Evolutionary conservation across 2,797 vertebrate species (phyloP).

Genomic region (Avahi laniger): DNA sequence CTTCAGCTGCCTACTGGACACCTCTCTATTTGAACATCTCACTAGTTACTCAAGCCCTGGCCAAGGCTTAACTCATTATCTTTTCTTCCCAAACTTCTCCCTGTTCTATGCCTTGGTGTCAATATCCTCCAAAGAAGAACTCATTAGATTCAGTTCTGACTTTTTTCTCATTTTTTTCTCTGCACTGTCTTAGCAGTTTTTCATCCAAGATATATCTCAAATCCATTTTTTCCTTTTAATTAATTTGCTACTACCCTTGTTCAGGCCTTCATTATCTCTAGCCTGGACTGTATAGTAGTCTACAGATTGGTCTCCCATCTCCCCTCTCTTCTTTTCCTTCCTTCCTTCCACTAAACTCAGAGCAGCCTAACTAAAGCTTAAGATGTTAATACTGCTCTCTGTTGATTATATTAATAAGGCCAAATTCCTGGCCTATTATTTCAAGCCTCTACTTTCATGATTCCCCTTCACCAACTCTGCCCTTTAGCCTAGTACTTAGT

Average conservation of each 20-base stretch:
- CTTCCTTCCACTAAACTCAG: background rate
- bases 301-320: background rate
- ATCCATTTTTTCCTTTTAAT: background rate
- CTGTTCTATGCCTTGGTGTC: background rate
- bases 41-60: background rate
- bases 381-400: background rate
- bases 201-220: background rate
- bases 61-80: background rate
- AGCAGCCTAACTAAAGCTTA: background rate
- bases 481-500: background rate
- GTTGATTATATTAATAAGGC: background rate
- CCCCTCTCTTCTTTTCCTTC: background rate
- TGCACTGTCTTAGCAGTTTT: background rate
- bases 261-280: background rate
- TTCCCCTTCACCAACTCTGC: background rate
- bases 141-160: background rate
- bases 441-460: background rate
- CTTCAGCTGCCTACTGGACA: background rate
- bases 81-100: background rate
- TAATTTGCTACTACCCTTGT: background rate
- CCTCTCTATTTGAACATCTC: background rate
- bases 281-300: background rate
- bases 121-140: background rate
- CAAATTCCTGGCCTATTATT: background rate
- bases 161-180: background rate